These are phyloP conservation scores for Zaprionus ornatus DNA, from an alignment of 1,140 invertebrate species.

Conservation along the genomic window DNA sequence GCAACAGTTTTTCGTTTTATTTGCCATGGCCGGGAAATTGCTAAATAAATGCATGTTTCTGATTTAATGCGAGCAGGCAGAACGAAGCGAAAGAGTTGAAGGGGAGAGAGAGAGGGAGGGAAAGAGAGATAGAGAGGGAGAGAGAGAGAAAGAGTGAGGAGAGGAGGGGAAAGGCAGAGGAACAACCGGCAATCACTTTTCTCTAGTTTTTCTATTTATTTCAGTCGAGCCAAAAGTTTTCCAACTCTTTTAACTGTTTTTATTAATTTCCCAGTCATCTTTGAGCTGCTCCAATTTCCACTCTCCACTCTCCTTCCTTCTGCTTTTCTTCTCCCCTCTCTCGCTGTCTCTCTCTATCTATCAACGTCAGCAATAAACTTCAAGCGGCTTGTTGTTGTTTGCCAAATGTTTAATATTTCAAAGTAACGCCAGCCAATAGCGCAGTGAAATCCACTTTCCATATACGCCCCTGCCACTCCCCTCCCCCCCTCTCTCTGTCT, in stretches of 20 bases:
- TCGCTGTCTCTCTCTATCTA: slow-evolving; percentile 19
- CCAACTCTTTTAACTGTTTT: slow-evolving; percentile 32
- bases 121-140: not conserved
- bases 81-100: not conserved
- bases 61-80: slow-evolving; percentile 60
- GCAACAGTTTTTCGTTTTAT: slow-evolving; percentile 48
- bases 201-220: slow-evolving; percentile 27
- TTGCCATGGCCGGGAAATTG: slow-evolving; percentile 64
- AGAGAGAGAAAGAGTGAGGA: not conserved
- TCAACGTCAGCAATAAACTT: slow-evolving; percentile 70
- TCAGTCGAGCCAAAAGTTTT: slow-evolving; percentile 14
- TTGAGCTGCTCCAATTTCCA: slow-evolving; percentile 42
- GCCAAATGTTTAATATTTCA: slow-evolving; percentile 78
- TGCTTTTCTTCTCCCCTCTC: not conserved
- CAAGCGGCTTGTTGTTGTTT: slow-evolving; percentile 63
- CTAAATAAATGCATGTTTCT: slow-evolving; percentile 81
- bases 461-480: slow-evolving; percentile 3
- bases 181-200: slow-evolving; percentile 1
- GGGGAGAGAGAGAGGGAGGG: not conserved
- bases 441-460: slow-evolving; percentile 39
- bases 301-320: not conserved
- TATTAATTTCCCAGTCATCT: slow-evolving; percentile 44
- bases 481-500: not conserved
- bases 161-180: slow-evolving; percentile 1
- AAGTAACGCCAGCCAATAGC: slow-evolving; percentile 66